phyloP scores from a whole-genome alignment of 2,888 invertebrate species.

The Thyatira batis region DNA sequence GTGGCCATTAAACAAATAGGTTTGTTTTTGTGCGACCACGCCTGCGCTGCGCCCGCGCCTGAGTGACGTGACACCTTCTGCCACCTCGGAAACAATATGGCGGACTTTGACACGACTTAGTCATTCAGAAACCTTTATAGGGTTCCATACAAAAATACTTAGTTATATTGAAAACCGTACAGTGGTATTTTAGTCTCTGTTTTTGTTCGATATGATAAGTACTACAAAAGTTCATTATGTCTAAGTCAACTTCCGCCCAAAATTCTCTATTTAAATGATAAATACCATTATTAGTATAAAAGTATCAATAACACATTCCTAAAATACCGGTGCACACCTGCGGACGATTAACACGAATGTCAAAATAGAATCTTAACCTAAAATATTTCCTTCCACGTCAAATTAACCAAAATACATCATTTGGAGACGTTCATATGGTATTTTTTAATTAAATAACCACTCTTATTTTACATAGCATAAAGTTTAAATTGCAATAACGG shows the following conservation, averaged over 20 bases:
- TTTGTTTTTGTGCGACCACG: constrained; percentile 60
- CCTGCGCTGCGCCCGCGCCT: constrained; percentile 57
- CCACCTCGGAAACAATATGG: constrained; percentile 47
- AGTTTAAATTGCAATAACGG: constrained; percentile 11
- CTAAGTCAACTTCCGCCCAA: neutral
- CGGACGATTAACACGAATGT: constrained; percentile 74
- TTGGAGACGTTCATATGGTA: constrained; percentile 11
- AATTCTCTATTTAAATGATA: neutral
- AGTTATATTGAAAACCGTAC: too few relatives aligned
- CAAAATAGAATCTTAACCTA: constrained; percentile 68
- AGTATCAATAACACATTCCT: constrained; percentile 56
- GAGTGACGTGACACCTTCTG: constrained; percentile 45
- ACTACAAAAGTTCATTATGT: too few relatives aligned
- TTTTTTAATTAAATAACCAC: neutral
- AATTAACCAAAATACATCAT: constrained; percentile 52
- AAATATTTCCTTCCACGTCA: constrained; percentile 62
- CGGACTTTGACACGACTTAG: constrained; percentile 30
- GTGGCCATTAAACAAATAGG: constrained; percentile 67
- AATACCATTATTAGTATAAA: constrained; percentile 15
- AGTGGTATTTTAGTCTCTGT: too few relatives aligned
- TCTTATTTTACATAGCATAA: neutral
- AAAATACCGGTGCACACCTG: constrained; percentile 63
- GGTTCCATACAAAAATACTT: too few relatives aligned
- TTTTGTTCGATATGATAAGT: too few relatives aligned
- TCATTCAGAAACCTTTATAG: too few relatives aligned